Percentiles rank a stretch among this genome's conserved stretches.
Conservation (phyloP, 2,113 vertebrate species). For the Bathybates hornii region DNA sequence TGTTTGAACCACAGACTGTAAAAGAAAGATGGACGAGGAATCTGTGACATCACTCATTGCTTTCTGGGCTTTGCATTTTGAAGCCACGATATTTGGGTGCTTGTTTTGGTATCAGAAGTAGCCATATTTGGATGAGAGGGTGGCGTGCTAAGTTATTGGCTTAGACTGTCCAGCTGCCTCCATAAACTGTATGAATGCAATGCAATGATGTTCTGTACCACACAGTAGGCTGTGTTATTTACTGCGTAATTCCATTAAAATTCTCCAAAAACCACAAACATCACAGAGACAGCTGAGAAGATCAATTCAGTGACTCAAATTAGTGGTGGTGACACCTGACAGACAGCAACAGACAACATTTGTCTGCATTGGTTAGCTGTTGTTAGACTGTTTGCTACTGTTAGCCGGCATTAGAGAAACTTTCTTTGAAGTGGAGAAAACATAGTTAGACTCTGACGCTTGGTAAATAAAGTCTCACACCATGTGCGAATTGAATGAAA, state of each 20-base stretch:
- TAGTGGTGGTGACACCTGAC: background rate
- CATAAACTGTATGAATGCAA: background rate
- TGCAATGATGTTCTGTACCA: fast-evolving
- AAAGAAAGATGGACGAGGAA: background rate
- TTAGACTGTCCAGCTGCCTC: background rate
- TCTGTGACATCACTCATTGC: background rate
- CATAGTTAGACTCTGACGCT: background rate
- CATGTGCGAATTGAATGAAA: background rate
- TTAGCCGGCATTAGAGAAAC: background rate
- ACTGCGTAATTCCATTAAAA: fast-evolving
- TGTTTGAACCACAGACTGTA: background rate
- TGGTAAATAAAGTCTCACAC: background rate
- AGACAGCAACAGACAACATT: background rate
- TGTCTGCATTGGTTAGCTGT: background rate
- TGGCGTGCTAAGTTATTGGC: background rate
- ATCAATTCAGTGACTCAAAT: background rate
- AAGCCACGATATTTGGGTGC: background rate
- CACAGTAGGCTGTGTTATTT: background rate
- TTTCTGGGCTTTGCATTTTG: background rate
- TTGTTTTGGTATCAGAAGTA: background rate
- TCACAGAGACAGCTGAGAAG: background rate
- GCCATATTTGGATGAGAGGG: background rate
- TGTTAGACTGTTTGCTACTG: background rate
- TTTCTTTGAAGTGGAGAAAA: background rate
- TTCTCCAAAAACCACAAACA: background rate